Percentiles rank a stretch among this genome's conserved stretches.
Evolutionary conservation across 2,888 invertebrate species (phyloP).

Genomic region (Dinocampus coccinellae): DNA sequence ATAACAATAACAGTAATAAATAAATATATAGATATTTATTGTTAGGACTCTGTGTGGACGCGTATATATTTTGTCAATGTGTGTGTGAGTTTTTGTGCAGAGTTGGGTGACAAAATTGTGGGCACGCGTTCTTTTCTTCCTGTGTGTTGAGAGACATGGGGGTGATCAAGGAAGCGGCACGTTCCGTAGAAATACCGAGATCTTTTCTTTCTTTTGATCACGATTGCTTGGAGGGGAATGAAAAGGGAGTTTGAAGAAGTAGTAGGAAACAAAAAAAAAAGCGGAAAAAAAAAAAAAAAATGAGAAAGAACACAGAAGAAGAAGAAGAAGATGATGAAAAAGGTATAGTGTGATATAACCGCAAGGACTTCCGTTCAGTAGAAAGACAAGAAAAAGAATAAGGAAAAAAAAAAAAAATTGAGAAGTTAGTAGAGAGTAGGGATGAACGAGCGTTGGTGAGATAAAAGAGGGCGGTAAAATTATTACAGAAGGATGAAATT

Average conservation of each 20-base stretch:
- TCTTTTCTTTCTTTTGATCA: conserved; percentile 6
- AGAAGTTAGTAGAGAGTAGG: conserved; percentile 12
- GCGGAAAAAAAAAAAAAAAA: neutral
- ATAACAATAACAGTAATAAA: too few relatives aligned
- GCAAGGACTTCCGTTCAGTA: neutral
- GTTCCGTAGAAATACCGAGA: conserved; percentile 46
- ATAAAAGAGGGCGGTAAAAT: conserved; percentile 51
- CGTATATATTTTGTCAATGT: neutral
- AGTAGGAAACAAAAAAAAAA: conserved; percentile 9
- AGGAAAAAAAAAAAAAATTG: conserved; percentile 13
- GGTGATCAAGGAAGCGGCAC: conserved; percentile 51
- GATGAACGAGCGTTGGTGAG: conserved; percentile 27
- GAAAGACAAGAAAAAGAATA: neutral
- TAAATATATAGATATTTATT: too few relatives aligned
- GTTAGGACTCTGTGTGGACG: neutral
- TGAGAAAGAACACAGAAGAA: neutral
- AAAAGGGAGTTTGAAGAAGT: conserved; percentile 19
- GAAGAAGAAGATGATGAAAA: neutral
- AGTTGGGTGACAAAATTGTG: conserved; percentile 41
- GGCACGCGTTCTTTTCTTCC: conserved; percentile 29
- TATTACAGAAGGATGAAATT: conserved; percentile 66
- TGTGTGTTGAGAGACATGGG: conserved; percentile 54
- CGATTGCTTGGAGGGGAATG: conserved; percentile 1
- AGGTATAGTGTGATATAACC: neutral
- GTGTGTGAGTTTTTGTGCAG: conserved; percentile 22